Conservation (phyloP, 2,113 vertebrate genomes). For the Colaptes auratus region DNA sequence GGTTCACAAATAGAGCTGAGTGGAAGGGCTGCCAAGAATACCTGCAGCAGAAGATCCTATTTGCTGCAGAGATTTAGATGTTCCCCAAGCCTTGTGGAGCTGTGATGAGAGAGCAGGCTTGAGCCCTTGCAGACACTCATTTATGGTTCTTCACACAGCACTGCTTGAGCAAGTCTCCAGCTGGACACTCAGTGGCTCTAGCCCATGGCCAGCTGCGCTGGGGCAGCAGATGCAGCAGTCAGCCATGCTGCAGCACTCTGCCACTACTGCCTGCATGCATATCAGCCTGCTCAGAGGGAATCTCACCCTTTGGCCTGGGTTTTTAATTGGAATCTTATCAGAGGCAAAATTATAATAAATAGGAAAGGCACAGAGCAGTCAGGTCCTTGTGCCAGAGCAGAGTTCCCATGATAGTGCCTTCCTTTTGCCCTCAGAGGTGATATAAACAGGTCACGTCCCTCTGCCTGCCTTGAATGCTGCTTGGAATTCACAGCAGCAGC, state of each 20-base stretch:
- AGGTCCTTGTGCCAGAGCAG: background rate
- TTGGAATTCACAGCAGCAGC: conserved; percentile 40
- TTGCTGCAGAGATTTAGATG: background rate
- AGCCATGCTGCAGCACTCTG: background rate
- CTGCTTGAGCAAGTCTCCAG: background rate
- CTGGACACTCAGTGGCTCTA: background rate
- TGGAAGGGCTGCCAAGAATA: background rate
- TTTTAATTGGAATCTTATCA: background rate
- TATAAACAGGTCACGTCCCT: background rate
- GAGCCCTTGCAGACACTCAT: background rate
- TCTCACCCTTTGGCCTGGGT: background rate
- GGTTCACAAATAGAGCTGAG: background rate
- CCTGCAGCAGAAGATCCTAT: background rate
- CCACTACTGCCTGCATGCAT: background rate
- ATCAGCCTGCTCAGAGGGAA: background rate
- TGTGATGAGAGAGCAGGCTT: background rate
- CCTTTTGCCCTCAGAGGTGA: conserved; percentile 21
- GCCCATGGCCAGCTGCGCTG: background rate
- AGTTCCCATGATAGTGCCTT: background rate
- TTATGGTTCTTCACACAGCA: background rate
- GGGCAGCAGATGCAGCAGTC: background rate
- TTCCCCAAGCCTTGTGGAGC: background rate
- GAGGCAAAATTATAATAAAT: background rate
- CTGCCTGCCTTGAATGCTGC: conserved; percentile 12
- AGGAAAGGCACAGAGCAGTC: background rate